A percentile compares a stretch with the other conserved stretches of the same genome.
Conservation (phyloP, 2,888 invertebrate genomes). For the Volucella inanis region DNA sequence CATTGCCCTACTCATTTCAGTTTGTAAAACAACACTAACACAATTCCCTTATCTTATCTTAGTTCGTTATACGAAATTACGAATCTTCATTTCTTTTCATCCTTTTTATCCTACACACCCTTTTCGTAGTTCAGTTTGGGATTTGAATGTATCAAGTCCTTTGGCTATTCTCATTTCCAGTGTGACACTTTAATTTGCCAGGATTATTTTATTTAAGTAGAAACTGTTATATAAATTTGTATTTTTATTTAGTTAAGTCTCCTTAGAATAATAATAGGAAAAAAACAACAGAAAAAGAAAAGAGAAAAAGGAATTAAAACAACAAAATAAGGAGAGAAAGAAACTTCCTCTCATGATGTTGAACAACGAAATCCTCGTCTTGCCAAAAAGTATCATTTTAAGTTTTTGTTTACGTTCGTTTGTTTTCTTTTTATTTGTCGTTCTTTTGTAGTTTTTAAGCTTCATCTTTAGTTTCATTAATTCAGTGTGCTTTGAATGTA, state of each 20-base stretch:
- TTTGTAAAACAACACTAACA: constrained; percentile 26
- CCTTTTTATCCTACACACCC: background rate
- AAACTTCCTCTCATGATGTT: constrained; percentile 46
- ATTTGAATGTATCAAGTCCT: constrained; percentile 41
- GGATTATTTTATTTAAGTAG: constrained; percentile 58
- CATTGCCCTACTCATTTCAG: background rate
- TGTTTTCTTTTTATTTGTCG: background rate
- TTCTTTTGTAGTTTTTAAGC: constrained; percentile 12
- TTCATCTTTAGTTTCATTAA: constrained; percentile 44
- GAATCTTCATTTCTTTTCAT: constrained; percentile 49
- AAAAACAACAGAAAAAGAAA: background rate
- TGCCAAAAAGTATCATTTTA: constrained; percentile 67
- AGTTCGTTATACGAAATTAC: constrained; percentile 26
- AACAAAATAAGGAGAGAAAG: constrained; percentile 33
- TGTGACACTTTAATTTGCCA: constrained; percentile 46
- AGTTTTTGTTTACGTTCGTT: constrained; percentile 46
- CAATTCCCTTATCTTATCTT: constrained; percentile 17
- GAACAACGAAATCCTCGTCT: constrained; percentile 73
- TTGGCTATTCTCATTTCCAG: constrained; percentile 38
- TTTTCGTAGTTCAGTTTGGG: constrained; percentile 37
- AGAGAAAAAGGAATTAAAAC: constrained; percentile 14
- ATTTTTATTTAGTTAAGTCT: constrained; percentile 23
- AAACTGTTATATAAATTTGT: constrained; percentile 20
- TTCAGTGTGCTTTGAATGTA: constrained; percentile 49
- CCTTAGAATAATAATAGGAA: constrained; percentile 5